A percentile compares a stretch with the other conserved stretches of the same genome.
Conservation (phyloP, 2,797 vertebrate genomes). For the Atherinosoma microstoma region DNA sequence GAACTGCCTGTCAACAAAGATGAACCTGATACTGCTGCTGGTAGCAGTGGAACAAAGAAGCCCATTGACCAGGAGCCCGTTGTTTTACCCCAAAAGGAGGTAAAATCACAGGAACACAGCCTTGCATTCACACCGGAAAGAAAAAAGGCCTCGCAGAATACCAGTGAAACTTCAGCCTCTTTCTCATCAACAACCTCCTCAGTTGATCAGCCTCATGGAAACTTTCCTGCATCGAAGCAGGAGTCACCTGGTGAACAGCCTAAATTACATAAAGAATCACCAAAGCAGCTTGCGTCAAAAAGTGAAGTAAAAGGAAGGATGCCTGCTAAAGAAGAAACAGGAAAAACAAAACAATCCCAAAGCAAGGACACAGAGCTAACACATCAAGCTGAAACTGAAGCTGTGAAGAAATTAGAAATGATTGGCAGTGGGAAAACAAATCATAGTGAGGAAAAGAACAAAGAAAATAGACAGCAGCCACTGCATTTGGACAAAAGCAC, state of each 20-base stretch:
- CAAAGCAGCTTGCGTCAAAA: conserved; percentile 24
- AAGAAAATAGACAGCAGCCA: conserved; percentile 28
- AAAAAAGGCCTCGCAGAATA: conserved; percentile 33
- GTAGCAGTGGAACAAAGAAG: conserved; percentile 58
- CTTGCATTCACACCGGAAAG: conserved; percentile 35
- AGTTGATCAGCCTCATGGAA: conserved; percentile 14
- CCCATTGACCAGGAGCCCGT: conserved; percentile 43
- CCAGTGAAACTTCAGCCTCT: conserved; percentile 13
- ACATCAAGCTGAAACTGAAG: conserved; percentile 19
- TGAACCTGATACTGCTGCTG: conserved; percentile 58
- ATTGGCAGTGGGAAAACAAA: conserved; percentile 19
- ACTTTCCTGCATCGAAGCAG: conserved; percentile 19
- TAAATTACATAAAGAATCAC: conserved; percentile 26
- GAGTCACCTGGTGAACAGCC: conserved; percentile 14
- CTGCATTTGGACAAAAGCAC: conserved; percentile 28
- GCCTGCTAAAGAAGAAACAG: conserved; percentile 25
- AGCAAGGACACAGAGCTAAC: conserved; percentile 20
- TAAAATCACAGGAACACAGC: conserved; percentile 24
- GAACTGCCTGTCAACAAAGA: conserved; percentile 51
- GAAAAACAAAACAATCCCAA: conserved; percentile 3
- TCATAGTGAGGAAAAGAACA: conserved; percentile 20
- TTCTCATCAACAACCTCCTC: conserved; percentile 22
- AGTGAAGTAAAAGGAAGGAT: conserved; percentile 21
- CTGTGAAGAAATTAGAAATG: conserved; percentile 12
- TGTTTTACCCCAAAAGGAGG: conserved; percentile 60